phyloP scores from a whole-genome alignment of 30 jellyfish, hydroid and myxozoan species.

The Aurelia coerulea region DNA sequence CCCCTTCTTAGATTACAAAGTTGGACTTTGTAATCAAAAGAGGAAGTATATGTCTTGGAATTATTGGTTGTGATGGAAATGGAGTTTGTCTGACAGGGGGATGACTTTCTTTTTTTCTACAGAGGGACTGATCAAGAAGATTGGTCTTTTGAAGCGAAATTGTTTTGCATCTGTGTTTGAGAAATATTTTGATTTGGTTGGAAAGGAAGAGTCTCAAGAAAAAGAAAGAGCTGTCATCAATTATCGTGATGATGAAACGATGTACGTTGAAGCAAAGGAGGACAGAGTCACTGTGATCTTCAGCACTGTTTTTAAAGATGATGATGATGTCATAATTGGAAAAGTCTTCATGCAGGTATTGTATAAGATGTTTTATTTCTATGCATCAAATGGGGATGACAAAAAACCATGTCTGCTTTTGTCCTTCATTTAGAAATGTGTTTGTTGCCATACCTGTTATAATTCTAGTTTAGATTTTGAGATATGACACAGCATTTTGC shows the following conservation, averaged over 20 bases:
- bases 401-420: too few relatives aligned
- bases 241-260: slow-evolving; percentile 98
- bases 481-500: too few relatives aligned
- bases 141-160: slow-evolving; percentile 92
- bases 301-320: slow-evolving; percentile 97
- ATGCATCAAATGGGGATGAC: too few relatives aligned
- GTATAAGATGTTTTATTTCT: too few relatives aligned
- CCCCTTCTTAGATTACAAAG: too few relatives aligned
- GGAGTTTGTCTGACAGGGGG: too few relatives aligned
- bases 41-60: too few relatives aligned
- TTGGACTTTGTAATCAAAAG: too few relatives aligned
- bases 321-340: slow-evolving; percentile 98
- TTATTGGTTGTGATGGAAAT: too few relatives aligned
- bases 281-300: slow-evolving; percentile 96
- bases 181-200: slow-evolving; percentile 79
- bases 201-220: slow-evolving; percentile 64
- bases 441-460: too few relatives aligned
- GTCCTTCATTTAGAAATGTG: too few relatives aligned
- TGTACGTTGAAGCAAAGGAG: slow-evolving; percentile 93
- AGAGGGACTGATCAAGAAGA: slow-evolving; percentile 90
- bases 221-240: slow-evolving; percentile 88
- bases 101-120: neutral
- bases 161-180: slow-evolving; percentile 98
- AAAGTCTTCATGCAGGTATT: slow-evolving; percentile 97
- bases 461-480: too few relatives aligned